Percentiles rank a stretch among this genome's conserved stretches.
Evolutionary conservation across 2,888 invertebrate genomes (phyloP).

Genomic region (Saturnia japonica): DNA sequence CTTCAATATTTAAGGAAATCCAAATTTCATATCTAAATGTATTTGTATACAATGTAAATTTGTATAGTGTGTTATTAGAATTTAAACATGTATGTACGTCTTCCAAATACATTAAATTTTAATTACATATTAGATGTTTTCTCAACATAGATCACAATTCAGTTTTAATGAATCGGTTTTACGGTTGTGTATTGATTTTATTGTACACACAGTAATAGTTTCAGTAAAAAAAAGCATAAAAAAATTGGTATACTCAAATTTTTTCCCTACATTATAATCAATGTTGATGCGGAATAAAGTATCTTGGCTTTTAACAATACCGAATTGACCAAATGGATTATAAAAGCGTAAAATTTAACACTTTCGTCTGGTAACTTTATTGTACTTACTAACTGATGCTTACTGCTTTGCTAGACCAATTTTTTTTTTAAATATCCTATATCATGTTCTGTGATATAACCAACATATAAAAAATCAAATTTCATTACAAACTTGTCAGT

Average conservation of each 20-base stretch:
- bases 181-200: neutral
- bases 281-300: neutral
- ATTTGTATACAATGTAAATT: too few relatives aligned
- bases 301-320: neutral
- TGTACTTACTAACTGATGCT: too few relatives aligned
- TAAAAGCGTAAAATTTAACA: neutral
- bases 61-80: too few relatives aligned
- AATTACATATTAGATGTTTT: too few relatives aligned
- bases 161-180: neutral
- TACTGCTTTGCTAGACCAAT: too few relatives aligned
- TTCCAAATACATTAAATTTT: too few relatives aligned
- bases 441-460: too few relatives aligned
- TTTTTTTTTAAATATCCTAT: neutral
- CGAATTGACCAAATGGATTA: conserved; percentile 3
- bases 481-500: too few relatives aligned
- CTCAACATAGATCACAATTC: too few relatives aligned
- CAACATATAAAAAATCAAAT: too few relatives aligned
- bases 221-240: neutral
- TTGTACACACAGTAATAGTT: neutral
- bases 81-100: too few relatives aligned
- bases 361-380: neutral
- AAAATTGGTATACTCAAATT: neutral
- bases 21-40: neutral
- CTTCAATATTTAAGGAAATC: neutral
- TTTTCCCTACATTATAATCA: neutral